Base-by-base conservation (phyloP, 1,140 invertebrate species). In the Platyura marginata region DNA sequence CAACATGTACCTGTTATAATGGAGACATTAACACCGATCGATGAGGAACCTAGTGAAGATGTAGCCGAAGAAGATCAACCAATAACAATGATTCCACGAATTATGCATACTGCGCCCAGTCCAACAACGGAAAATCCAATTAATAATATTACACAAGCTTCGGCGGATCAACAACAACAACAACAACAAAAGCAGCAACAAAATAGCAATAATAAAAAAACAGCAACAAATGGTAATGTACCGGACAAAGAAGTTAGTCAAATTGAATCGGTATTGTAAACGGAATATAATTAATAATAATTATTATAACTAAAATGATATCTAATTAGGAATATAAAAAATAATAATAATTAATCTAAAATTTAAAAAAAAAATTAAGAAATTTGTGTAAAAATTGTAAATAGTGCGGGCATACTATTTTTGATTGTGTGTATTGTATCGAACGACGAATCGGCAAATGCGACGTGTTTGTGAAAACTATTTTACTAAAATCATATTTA, bases 1-100 rank as follows among this genome's bases (percentile, higher is more conserved):
- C 62, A 71, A 42, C 62, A 64, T 34, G 56, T 65, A 34, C 70
- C 72, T 40, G 67, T 72, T 46, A 68, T 74, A 49, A 63, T 75
- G 44, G 81, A 86, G 55, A 75, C 75, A 1, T 65, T 85, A 19
- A 80, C 78, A 21, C 81, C 80, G 18, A 85, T 85, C 25, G 81
- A 81, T 51, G 79, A 85, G 55, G 80, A 83, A 51, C 71, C 81
- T 42, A 79, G 81, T 48, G 81, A 87, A 52, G 79, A 79, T 53
- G 71, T 71, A n/a, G 75, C 77, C 21, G 77, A 79, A 33, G 66
- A 70, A 25, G 73, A 77, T 55, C 70, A 73, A 19, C 74, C 74
- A 21, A 77, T 77, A 44, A 77, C 74, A 10, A 77, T 77, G 62
- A 72, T 74, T 51, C 73, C 72, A 18, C 71, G 74, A 53, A 77